phyloP scores from a whole-genome alignment of 2,113 vertebrate species.

The Ovis canadensis region DNA sequence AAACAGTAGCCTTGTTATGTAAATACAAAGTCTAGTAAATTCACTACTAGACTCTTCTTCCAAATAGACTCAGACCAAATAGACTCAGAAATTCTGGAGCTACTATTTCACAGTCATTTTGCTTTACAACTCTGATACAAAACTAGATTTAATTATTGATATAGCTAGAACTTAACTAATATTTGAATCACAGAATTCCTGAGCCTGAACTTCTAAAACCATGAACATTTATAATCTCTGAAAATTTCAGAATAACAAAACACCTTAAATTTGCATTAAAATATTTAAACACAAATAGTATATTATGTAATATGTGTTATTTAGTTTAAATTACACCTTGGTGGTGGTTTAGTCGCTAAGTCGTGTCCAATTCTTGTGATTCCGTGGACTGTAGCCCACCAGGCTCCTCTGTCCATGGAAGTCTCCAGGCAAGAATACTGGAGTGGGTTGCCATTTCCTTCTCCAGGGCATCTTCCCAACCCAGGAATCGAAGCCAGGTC shows the following conservation, averaged over 20 bases:
- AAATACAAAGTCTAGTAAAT: background rate
- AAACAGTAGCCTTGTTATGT: background rate
- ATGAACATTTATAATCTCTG: background rate
- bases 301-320: background rate
- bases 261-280: background rate
- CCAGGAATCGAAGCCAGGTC: background rate
- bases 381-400: background rate
- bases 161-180: background rate
- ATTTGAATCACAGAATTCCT: background rate
- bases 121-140: background rate
- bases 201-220: background rate
- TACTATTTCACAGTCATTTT: background rate
- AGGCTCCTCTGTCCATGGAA: background rate
- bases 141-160: background rate
- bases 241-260: background rate
- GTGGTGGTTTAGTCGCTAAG: background rate
- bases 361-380: background rate
- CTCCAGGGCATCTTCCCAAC: background rate
- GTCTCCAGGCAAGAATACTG: background rate
- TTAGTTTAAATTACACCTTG: background rate
- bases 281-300: background rate
- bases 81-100: background rate
- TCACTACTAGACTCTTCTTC: background rate
- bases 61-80: background rate
- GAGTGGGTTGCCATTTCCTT: background rate